Evolutionary conservation across 2,888 invertebrate species (phyloP), one percentile per base, ranked within the genome.

Genomic region (Acronicta leporina): DNA sequence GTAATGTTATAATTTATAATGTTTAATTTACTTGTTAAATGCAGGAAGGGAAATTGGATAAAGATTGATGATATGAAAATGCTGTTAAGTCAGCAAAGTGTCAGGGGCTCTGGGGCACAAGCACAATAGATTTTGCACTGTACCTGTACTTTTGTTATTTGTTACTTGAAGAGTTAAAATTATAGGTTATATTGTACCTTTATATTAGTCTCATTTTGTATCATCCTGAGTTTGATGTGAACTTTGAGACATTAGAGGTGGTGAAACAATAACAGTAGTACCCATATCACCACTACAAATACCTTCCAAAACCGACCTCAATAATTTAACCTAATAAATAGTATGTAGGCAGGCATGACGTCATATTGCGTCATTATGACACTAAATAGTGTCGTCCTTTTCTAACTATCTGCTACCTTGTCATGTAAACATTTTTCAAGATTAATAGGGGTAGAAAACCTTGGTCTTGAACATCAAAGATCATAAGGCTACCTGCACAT

Each of bases 251-350:
- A 64, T 3, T 33, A 4, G 11, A 35, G 3, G 10, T 13, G 55
- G 15, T n/a, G 8, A 42, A 43, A 61, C 33, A 16, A 40, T 50
- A 53, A 14, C n/a, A 49, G 43, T 51, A 68, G 58, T 59, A 63
- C 61, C 50, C 70, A 73, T 54, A 49, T 49, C 42, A 33, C 41
- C 48, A 67, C 50, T 51, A 47, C 61, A 73, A 63, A 33, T 38
- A 14, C 50, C 45, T 33, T 59, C 42, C 48, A 61, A 61, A 62
- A 60, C 54, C 63, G 76, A 70, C 58, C 49, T 70, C 50, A 71
- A 76, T 63, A 71, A 71, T 60, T 76, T 76, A 76, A 35, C 66
- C 47, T 62, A 77, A 78, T 73, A 79, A 77, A 79, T 70, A 79
- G 63, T 65, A 67, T 52, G 48, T 56, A 63, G 76, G 69, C 73